Evolutionary conservation across 1,140 invertebrate genomes (phyloP), one percentile per base, ranked within the genome.

Genomic region (Theocolax elegans): DNA sequence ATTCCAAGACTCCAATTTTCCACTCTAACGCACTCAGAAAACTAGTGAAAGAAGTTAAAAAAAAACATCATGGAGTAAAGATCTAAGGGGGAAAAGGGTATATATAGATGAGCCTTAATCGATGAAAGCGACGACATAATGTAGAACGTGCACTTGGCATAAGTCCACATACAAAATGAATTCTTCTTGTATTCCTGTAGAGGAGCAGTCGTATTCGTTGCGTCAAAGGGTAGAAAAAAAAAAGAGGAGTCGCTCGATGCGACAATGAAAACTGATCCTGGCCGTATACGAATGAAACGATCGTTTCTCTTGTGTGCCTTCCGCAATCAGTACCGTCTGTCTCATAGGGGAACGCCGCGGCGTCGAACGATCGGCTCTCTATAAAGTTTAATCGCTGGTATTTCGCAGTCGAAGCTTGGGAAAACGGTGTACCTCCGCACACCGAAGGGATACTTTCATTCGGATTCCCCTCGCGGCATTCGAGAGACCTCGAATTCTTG

Each of bases 331-430:
- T 67, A 46, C 42, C 68, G 42, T 72, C 67, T 74, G 59, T 72
- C 70, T 56, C 17, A 25, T n/a, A 44, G 51, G 40, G 12, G 23
- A 25, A 21, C 29, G 54, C 29, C 53, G 49, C 29, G 35, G 53
- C 56, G 29, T 21, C 63, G 38, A 23, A 17, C 68, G 72, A 74
- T 75, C 59, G 58, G 51, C 60, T 67, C 58, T 71, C 64, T 75
- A 77, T 79, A 79, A 79, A 80, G 69, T 77, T 80, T 80, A 80
- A 79, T 80, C 76, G 75, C 46, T 62, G 74, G 67, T 75, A 80
- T 77, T 76, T 76, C 77, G 66, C 68, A 62, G 72, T 7, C 27
- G 21, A 19, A 54, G 48, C 38, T 38, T 40, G 48, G 44, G 49
- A 63, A 63, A 49, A 63, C 29, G 40, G 59, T 23, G 44, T n/a